Evolutionary conservation across 53 echinoderm and acorn worm species (phyloP), one percentile per base, ranked within the genome.

Genomic region (Mesocentrotus franciscanus): DNA sequence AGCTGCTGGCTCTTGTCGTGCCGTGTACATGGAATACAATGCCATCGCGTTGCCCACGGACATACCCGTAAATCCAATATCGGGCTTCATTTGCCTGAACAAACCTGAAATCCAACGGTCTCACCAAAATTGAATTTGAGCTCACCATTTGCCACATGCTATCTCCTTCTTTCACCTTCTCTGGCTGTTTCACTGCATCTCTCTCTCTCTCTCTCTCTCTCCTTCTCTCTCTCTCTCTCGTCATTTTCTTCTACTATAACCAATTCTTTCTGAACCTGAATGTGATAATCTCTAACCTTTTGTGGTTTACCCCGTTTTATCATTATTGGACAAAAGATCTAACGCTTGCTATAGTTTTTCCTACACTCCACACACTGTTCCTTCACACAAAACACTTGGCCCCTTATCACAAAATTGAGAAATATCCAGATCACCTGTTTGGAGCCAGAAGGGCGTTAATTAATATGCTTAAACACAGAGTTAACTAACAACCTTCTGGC

Each of bases 121-220:
- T 56, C n/a, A 20, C 60, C 91, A 39, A 90, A 95, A 90, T 95
- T 95, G 90, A 91, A 90, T 90, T 95, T 90, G 90, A 90, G 90
- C 90, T 61, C 18, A 90, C 59, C 75, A 76, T 71, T 91, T 42
- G 91, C 42, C 39, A 56, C 90, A 91, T 62, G 83, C 60, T 93
- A 59, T 93, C 64, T 94, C 84, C 66, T 85, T 60, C 94, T 60
- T 49, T 39, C 93, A 57, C 59, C 49, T 56, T 26, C 35, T 91
- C 13, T 36, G 24, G 64, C 61, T 1, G 39, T 66, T 56, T 84
- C 49, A 78, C 61, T 84, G 17, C 78, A 20, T 32, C 55, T 20
- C 35, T 27, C 64, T 20, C 24, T 94, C 59, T 79, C 59, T 57
- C 32, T 56, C 78, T 76, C n/a, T 92, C 24, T 56, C 55, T 56